phyloP scores from a whole-genome alignment of 1,140 invertebrate species.

The Drosophila arawakana region DNA sequence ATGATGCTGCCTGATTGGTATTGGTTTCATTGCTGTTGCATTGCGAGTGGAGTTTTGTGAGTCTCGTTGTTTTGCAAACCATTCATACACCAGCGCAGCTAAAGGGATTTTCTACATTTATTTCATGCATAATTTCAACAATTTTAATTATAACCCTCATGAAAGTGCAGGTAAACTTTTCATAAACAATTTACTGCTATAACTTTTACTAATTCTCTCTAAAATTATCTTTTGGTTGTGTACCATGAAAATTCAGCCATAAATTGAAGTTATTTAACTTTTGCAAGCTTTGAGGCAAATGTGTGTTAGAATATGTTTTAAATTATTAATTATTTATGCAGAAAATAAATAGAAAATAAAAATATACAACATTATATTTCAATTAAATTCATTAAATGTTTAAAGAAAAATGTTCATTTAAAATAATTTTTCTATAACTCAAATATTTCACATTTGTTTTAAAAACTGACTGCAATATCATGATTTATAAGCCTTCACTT shows the following conservation, averaged over 20 bases:
- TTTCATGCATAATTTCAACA: constrained; percentile 48
- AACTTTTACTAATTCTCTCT: constrained; percentile 1
- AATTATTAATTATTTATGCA: no score
- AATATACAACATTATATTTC: no score
- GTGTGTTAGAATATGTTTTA: no score
- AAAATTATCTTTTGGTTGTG: background rate
- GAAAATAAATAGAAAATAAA: no score
- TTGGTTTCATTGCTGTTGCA: constrained; percentile 28
- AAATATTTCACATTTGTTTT: no score
- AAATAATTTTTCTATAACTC: no score
- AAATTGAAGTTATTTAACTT: no score
- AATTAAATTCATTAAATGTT: no score
- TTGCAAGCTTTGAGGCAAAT: no score
- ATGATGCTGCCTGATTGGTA: constrained; percentile 60
- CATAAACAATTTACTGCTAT: constrained; percentile 2
- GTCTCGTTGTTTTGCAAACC: constrained; percentile 57
- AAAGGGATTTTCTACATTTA: constrained; percentile 39
- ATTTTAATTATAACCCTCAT: constrained; percentile 6
- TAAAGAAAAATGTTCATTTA: no score
- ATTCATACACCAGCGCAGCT: constrained; percentile 33
- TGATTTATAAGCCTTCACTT: background rate
- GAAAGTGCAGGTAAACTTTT: constrained; percentile 9
- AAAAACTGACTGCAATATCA: no score
- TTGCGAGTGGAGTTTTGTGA: constrained; percentile 66
- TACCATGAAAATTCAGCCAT: background rate